Conservation (phyloP, 2,797 vertebrate species). For the Aplochiton taeniatus region DNA sequence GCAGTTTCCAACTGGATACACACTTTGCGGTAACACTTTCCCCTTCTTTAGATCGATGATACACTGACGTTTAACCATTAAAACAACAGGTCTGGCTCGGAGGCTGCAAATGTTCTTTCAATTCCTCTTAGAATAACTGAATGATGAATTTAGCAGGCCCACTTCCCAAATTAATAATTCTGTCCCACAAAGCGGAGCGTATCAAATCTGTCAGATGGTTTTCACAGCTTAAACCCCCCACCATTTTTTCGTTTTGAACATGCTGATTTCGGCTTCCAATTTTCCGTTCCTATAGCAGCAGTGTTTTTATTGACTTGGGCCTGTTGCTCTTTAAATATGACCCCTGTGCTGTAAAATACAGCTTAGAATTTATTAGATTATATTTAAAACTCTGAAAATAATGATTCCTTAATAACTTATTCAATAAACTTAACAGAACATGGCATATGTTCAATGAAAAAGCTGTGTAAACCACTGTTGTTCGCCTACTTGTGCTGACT, state of each 20-base stretch:
- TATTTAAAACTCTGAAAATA: no score
- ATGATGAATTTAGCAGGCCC: conserved; percentile 78
- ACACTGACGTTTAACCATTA: conserved; percentile 55
- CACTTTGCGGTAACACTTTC: conserved; percentile 29
- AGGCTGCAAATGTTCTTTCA: conserved; percentile 60
- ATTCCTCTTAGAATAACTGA: conserved; percentile 72
- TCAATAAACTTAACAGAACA: no score
- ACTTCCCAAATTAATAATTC: conserved; percentile 73
- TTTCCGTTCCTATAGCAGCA: conserved; percentile 65
- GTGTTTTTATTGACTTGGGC: conserved; percentile 56
- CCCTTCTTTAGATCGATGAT: conserved; percentile 52
- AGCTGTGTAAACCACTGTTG: no score
- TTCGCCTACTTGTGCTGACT: no score
- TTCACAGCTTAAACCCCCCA: conserved; percentile 59
- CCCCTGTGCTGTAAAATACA: no score
- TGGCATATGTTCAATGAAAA: no score
- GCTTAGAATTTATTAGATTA: no score
- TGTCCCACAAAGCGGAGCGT: conserved; percentile 64
- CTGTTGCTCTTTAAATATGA: no score
- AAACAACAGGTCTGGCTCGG: conserved; percentile 58
- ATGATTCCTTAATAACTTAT: no score
- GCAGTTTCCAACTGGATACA: conserved; percentile 25
- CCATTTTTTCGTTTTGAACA: conserved; percentile 60
- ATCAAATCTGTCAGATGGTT: conserved; percentile 70
- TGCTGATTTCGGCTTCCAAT: conserved; percentile 54